Conservation (phyloP, 1,140 invertebrate species). For the Diuraphis noxia region DNA sequence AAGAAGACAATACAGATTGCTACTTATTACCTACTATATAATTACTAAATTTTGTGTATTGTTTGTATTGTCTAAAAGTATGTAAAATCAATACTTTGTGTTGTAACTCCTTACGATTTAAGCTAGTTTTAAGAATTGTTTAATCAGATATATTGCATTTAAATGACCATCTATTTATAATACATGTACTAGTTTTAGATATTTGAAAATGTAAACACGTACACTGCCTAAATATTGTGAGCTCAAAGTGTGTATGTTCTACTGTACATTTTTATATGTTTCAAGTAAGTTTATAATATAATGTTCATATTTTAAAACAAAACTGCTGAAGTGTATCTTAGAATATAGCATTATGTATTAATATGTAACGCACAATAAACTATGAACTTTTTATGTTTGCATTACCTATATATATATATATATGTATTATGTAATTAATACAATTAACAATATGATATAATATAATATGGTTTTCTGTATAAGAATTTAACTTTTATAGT, state of each 20-base stretch:
- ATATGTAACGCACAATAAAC: neutral
- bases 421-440: neutral
- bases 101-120: neutral
- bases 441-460: neutral
- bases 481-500: neutral
- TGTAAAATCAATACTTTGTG: neutral
- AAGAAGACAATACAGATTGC: neutral
- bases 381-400: neutral
- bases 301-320: neutral
- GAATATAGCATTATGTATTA: neutral
- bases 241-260: constrained; percentile 21
- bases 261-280: neutral
- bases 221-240: constrained; percentile 10
- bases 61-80: neutral
- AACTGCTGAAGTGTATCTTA: neutral
- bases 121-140: neutral
- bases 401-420: neutral
- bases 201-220: neutral
- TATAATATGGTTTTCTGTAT: neutral
- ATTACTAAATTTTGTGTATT: neutral
- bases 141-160: constrained; percentile 10
- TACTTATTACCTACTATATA: neutral
- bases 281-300: constrained; percentile 3
- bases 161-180: neutral
- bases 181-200: constrained; percentile 24